Evolutionary conservation across 1,140 invertebrate genomes (phyloP).

Genomic region (Heterodera schachtii): DNA sequence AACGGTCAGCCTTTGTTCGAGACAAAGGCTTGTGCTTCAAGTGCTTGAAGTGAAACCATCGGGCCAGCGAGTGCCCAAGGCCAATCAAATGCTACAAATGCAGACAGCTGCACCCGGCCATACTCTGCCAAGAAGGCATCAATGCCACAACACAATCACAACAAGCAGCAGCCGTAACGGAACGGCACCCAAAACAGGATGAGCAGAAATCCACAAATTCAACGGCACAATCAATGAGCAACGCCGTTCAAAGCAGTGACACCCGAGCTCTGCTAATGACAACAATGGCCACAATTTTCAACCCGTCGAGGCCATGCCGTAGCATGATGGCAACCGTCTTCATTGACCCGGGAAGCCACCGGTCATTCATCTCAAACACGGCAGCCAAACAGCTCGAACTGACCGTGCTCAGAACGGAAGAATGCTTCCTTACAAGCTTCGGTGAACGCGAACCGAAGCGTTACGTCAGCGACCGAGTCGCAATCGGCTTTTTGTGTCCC

Average conservation of each 20-base stretch:
- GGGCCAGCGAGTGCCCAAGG: background rate
- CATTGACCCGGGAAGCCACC: constrained; percentile 5
- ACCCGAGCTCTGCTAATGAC: background rate
- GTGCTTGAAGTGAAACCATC: background rate
- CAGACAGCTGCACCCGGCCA: background rate
- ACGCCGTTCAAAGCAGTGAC: background rate
- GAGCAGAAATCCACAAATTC: background rate
- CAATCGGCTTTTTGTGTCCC: too few relatives aligned
- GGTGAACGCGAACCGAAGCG: background rate
- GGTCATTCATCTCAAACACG: background rate
- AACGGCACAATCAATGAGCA: background rate
- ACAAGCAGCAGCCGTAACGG: background rate
- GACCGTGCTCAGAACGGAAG: background rate
- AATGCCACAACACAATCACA: too few relatives aligned
- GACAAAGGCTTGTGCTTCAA: too few relatives aligned
- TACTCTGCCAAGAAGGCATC: background rate
- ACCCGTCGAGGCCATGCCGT: background rate
- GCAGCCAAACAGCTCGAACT: background rate
- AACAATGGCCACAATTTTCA: background rate
- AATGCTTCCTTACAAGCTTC: background rate
- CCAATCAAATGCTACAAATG: background rate
- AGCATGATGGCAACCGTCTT: background rate
- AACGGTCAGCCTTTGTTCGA: background rate
- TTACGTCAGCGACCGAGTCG: too few relatives aligned
- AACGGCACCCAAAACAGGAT: background rate